These are phyloP conservation scores for Fulmarus glacialis DNA, from an alignment of 2,113 vertebrate species.

Conservation along the genomic window DNA sequence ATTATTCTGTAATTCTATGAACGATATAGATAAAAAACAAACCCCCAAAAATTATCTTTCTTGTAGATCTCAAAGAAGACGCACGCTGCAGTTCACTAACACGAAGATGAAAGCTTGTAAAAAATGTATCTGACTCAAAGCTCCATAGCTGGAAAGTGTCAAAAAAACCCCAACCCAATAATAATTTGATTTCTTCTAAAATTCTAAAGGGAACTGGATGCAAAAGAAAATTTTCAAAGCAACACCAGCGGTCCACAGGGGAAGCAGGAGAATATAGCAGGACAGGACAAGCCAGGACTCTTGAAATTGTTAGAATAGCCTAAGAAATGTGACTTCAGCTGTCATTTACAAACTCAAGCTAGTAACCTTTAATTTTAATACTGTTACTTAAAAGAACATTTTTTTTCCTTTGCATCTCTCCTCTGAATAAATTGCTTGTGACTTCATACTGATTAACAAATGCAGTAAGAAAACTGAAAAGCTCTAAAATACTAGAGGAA, in stretches of 20 bases:
- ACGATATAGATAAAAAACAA: neutral
- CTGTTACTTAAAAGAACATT: neutral
- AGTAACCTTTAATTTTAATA: neutral
- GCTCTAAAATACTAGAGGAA: neutral
- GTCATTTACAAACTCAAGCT: neutral
- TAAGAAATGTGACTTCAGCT: neutral
- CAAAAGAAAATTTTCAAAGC: neutral
- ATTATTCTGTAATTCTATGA: neutral
- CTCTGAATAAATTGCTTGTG: neutral
- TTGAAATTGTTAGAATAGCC: neutral
- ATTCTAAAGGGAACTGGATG: neutral
- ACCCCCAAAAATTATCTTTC: neutral
- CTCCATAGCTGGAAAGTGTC: neutral
- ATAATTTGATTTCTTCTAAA: neutral
- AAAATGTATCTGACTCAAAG: neutral
- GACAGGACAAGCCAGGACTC: neutral
- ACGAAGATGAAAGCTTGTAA: neutral
- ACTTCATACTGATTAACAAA: neutral
- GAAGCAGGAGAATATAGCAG: neutral
- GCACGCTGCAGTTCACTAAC: accelerated
- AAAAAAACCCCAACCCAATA: neutral
- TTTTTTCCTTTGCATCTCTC: neutral
- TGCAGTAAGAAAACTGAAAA: neutral
- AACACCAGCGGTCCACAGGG: neutral
- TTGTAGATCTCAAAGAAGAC: neutral